Evolutionary conservation across 2,113 vertebrate species (phyloP).

Genomic region (Sus scrofa): DNA sequence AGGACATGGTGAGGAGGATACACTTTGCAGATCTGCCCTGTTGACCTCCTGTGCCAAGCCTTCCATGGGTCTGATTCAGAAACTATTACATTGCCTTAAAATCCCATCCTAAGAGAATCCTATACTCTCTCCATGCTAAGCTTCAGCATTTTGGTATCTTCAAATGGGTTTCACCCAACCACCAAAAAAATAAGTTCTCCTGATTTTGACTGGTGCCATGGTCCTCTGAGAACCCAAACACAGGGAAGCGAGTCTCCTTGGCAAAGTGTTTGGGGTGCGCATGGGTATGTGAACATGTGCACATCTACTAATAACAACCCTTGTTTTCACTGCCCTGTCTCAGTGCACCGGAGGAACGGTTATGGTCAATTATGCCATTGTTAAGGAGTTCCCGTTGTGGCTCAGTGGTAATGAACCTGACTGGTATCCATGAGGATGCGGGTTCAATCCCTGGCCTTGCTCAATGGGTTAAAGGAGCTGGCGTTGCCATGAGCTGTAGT

Average conservation of each 20-base stretch:
- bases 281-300: background rate
- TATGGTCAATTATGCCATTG: conserved; percentile 11
- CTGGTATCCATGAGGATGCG: no score
- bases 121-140: background rate
- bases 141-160: conserved; percentile 21
- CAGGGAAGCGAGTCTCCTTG: background rate
- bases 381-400: background rate
- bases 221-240: conserved; percentile 10
- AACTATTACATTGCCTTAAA: background rate
- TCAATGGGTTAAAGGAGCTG: no score
- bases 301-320: background rate
- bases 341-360: background rate
- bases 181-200: background rate
- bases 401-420: no score
- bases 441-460: no score
- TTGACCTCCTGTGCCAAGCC: background rate
- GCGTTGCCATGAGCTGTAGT: no score
- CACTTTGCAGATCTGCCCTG: background rate
- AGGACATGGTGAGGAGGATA: background rate
- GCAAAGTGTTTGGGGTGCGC: background rate
- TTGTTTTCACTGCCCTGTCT: background rate
- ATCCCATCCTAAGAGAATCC: background rate
- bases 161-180: background rate
- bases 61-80: background rate
- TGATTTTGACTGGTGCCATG: background rate